Base-by-base conservation (phyloP, 2,113 vertebrate species). In the Sceloporus tristichus region DNA sequence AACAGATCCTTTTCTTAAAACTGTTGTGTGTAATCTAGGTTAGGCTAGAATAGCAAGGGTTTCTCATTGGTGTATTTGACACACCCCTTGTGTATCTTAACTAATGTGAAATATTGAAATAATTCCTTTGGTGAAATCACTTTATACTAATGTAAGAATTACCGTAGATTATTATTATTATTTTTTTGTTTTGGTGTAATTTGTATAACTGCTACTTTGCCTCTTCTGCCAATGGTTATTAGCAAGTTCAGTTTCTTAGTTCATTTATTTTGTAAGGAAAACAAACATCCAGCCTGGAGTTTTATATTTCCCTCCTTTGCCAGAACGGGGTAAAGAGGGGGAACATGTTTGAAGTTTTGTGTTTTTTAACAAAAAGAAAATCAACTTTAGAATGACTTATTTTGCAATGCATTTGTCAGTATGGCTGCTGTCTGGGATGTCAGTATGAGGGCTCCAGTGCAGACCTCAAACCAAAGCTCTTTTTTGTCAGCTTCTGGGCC, bases 41-140 rank as follows among this genome's bases (percentile, higher is more conserved):
- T 95, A 95, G 95, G 82, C 62, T 79, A 70, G 83, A 87, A 76
- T 90, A 87, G 85, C 1, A 7, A 34, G 92, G 94, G 94, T 81
- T 92, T 71, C 25, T 88, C 80, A 0, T 79, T 68, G 10, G 79
- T 87, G 94, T 74, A 0, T 71, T 81, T 25, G 93, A 40, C 71
- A n/a, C 91, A 40, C 88, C 90, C 92, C 89, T 85, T 66, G 74
- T 66, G 74, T 87, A 66, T 95, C 94, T 91, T 95, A 96, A 95
- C 86, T 92, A 97, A 97, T 97, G 97, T 97, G 97, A 97, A 97
- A 70, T 95, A 93, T 84, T 95, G 90, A 93, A 87, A 91, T 91
- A 95, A 96, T 95, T 95, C 95, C 95, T 95, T 91, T 92, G 78
- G 91, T 93, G 95, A 94, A 95, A 94, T 92, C 94, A 91, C 91